Conservation (phyloP, 2,888 invertebrate species). For the Volucella bombylans region DNA sequence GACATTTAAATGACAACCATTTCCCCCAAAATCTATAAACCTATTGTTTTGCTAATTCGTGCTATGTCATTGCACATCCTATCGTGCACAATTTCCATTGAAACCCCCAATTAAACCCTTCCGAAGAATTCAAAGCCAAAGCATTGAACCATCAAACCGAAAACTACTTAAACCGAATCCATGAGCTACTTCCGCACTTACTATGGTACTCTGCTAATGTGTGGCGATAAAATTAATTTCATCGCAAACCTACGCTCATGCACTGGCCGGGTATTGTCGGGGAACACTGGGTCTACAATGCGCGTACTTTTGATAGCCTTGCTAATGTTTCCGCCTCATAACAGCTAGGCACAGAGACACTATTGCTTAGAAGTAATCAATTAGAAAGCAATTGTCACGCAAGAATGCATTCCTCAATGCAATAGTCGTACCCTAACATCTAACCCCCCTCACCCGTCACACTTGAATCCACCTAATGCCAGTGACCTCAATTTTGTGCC, state of each 20-base stretch:
- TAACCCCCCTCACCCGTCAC: conserved; percentile 30
- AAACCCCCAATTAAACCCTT: conserved; percentile 28
- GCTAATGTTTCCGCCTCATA: conserved; percentile 70
- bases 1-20: neutral
- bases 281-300: conserved; percentile 20
- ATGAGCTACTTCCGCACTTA: conserved; percentile 57
- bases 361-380: conserved; percentile 69
- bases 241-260: conserved; percentile 31
- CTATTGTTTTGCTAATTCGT: neutral
- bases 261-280: conserved; percentile 3
- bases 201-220: conserved; percentile 17
- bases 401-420: conserved; percentile 37
- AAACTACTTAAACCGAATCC: conserved; percentile 54
- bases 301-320: conserved; percentile 48
- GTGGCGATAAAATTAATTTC: conserved; percentile 64
- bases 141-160: conserved; percentile 65
- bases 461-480: conserved; percentile 58
- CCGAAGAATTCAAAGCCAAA: conserved; percentile 1
- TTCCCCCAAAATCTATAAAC: conserved; percentile 18
- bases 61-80: neutral
- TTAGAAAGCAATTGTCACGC: conserved; percentile 70
- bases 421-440: neutral
- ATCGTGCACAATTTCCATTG: conserved; percentile 14
- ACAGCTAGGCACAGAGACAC: conserved; percentile 47
- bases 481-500: conserved; percentile 60